These are phyloP conservation scores for Tympanoctomys barrerae DNA, from an alignment of 2,797 vertebrate species.

Conservation along the genomic window DNA sequence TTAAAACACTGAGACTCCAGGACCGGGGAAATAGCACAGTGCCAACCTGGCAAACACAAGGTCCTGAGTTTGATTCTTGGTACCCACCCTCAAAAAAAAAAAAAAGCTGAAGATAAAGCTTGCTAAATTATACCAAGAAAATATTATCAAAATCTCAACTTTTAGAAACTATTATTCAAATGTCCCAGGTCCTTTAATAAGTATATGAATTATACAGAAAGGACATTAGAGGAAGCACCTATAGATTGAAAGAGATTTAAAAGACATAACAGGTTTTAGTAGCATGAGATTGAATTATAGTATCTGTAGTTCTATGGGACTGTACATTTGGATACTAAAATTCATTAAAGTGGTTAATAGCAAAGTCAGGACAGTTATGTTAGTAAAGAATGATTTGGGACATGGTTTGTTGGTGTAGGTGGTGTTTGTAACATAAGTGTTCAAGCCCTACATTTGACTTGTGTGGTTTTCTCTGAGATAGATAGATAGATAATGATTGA, in stretches of 20 bases:
- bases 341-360: background rate
- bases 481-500: too few species aligned
- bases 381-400: background rate
- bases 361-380: background rate
- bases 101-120: conserved; percentile 35
- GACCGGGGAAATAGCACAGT: too few species aligned
- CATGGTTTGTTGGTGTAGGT: background rate
- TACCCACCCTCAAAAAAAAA: too few species aligned
- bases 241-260: background rate
- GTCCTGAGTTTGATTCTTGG: too few species aligned
- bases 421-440: background rate
- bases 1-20: too few species aligned
- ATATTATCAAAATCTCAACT: conserved; percentile 18
- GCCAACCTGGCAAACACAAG: too few species aligned
- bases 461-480: background rate
- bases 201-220: conserved; percentile 38
- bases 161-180: background rate
- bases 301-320: background rate
- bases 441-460: conserved; percentile 15
- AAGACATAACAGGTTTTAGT: background rate
- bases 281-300: conserved; percentile 5
- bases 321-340: background rate
- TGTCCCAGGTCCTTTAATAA: conserved; percentile 13
- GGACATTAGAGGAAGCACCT: background rate
- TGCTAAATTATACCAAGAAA: background rate